Percentiles rank a stretch among this genome's conserved stretches.
Conservation (phyloP, 2,888 invertebrate species). For the Acanthosepion pharaonis region DNA sequence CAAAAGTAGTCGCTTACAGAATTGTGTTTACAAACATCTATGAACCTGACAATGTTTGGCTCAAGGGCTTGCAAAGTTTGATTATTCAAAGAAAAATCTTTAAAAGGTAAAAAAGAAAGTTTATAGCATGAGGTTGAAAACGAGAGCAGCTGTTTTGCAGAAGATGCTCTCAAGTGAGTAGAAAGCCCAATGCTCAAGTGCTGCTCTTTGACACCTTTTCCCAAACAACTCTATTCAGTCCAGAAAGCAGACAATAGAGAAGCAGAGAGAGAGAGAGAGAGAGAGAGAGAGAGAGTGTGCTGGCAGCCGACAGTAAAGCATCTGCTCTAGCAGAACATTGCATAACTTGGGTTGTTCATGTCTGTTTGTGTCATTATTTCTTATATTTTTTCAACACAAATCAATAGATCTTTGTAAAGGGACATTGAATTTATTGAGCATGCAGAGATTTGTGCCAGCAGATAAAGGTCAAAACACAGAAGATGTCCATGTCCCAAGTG, state of each 20-base stretch:
- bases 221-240: neutral
- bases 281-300: neutral
- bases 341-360: neutral
- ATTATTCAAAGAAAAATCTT: constrained; percentile 8
- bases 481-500: too few relatives aligned
- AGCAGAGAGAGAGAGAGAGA: too few relatives aligned
- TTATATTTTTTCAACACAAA: neutral
- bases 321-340: neutral
- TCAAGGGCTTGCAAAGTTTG: neutral
- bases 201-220: neutral
- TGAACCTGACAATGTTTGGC: too few relatives aligned
- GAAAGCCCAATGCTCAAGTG: neutral
- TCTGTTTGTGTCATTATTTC: neutral
- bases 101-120: neutral
- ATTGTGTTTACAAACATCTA: too few relatives aligned
- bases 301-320: neutral
- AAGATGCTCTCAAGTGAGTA: neutral
- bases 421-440: too few relatives aligned
- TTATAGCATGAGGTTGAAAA: neutral
- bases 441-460: too few relatives aligned
- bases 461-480: too few relatives aligned
- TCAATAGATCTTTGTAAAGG: neutral
- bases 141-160: neutral
- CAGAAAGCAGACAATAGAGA: neutral
- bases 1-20: too few relatives aligned